Evolutionary conservation across 2,113 vertebrate genomes (phyloP), one percentile per base, ranked within the genome.

Genomic region (Spea multiplicata): DNA sequence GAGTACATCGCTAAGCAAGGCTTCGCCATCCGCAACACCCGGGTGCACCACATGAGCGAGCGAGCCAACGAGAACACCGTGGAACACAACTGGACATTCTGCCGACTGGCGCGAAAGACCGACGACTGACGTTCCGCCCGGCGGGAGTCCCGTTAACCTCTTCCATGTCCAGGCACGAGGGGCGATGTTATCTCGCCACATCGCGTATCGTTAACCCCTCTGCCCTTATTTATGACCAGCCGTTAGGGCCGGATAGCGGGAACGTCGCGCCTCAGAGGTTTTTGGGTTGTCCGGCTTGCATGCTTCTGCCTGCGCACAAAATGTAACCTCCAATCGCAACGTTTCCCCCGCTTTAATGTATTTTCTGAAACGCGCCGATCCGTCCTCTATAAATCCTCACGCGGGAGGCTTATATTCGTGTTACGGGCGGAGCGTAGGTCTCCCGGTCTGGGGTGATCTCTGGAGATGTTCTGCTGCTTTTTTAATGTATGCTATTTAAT

Each of bases 31-130:
- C 92, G 96, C 73, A 99, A 98, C 81, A 98, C 97, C 1, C 91
- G 97, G 0, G 97, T 99, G 71, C 97, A 99, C 79, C 97, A 99
- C 84, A 99, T 99, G 97, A 99, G 97, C 0, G 97, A 99, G 84
- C 94, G 97, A 46, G 97, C 97, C 83, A 99, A 99, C 0, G 97
- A 99, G 81, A 99, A 99, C 91, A 99, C 97, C 0, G 97, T 99
- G 82, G 97, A 99, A 82, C 97, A 99, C 64, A 98, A 98, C 89
- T 99, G 97, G 97, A 99, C 97, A 85, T 99, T 99, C 88, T 99
- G 97, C 62, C 91, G 97, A 82, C 89, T 96, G 75, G 97, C 96
- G 77, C 93, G 94, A 84, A 99, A 98, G 91, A 95, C 95, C 0
- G 97, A 97, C 57, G 97, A 99, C 89, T 98, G 91, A 97, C 59